Conservation (phyloP, 2,797 vertebrate species). For the Hafferia zeledoni region DNA sequence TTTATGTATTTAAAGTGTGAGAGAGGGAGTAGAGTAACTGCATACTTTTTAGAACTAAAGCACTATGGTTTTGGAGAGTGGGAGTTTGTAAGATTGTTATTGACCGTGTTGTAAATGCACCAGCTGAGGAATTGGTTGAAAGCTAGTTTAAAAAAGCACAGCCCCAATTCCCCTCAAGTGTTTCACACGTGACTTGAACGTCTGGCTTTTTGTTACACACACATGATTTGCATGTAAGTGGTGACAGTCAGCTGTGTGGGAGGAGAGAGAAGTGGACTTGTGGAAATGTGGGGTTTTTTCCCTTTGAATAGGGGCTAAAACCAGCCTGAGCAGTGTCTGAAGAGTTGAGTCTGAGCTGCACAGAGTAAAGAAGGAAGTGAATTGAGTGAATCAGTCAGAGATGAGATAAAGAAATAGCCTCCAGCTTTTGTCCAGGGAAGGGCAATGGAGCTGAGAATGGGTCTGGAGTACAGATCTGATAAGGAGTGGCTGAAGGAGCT, state of each 20-base stretch:
- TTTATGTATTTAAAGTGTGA: not conserved
- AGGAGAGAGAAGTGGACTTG: not conserved
- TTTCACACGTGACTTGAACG: not conserved
- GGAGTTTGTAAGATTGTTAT: not conserved
- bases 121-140: not conserved
- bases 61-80: not conserved
- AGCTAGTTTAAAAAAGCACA: not conserved
- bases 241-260: not conserved
- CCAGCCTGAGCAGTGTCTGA: not conserved
- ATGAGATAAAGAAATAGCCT: not conserved
- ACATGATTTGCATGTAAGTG: not conserved
- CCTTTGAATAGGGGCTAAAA: not conserved
- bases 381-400: not conserved
- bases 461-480: not conserved
- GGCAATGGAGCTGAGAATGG: not conserved
- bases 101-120: not conserved
- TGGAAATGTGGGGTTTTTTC: not conserved
- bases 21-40: not conserved
- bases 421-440: not conserved
- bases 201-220: not conserved
- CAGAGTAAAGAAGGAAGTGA: not conserved
- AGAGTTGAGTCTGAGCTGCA: not conserved
- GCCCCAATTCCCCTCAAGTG: not conserved
- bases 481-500: not conserved
- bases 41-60: not conserved